Percentiles rank a stretch among this genome's conserved stretches.
phyloP scores from a whole-genome alignment of 2,888 invertebrate genomes.

The Anorthoa munda region DNA sequence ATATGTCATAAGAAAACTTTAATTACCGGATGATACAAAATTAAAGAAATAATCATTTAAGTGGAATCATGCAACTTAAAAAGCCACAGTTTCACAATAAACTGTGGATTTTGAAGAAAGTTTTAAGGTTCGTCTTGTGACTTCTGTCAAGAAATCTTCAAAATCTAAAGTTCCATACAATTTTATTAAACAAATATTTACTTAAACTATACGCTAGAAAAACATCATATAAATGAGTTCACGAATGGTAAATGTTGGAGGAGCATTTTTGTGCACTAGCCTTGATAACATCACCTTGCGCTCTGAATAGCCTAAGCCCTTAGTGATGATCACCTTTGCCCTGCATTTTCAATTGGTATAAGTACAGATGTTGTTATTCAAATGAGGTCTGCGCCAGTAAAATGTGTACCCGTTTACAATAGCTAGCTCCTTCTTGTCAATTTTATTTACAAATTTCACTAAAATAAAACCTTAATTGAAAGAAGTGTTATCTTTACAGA shows the following conservation, averaged over 20 bases:
- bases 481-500: background rate
- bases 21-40: background rate
- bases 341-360: conserved; percentile 11
- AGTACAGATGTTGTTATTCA: conserved; percentile 10
- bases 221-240: conserved; percentile 5
- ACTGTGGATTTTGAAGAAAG: no score
- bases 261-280: conserved; percentile 18
- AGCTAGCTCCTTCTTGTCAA: conserved; percentile 55
- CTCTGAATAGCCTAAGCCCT: background rate
- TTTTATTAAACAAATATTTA: no score
- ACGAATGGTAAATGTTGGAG: conserved; percentile 15
- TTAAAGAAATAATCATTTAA: background rate
- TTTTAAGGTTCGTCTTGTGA: no score
- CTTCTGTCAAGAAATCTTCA: background rate
- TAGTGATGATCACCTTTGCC: conserved; percentile 12
- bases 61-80: background rate
- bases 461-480: conserved; percentile 31
- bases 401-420: conserved; percentile 61
- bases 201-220: background rate
- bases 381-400: conserved; percentile 31
- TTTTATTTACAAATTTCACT: conserved; percentile 60
- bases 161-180: no score
- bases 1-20: background rate
- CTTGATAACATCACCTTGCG: conserved; percentile 12
- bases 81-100: background rate